A percentile compares a stretch with the other conserved stretches of the same genome.
phyloP scores from a whole-genome alignment of 2,888 invertebrate species.

The Melanophora roralis region DNA sequence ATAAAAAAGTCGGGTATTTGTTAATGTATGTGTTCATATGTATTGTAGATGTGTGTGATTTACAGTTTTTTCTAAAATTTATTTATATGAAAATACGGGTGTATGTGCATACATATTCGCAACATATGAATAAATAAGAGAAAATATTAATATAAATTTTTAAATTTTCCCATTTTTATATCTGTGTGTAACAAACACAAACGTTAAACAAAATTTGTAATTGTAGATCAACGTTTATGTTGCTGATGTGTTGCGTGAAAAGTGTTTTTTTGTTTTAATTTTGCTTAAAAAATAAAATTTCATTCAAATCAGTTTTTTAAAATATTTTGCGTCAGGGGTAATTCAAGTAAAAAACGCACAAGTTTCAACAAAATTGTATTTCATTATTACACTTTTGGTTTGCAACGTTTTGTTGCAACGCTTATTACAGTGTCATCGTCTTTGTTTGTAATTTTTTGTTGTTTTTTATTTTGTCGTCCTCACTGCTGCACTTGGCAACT shows the following conservation, averaged over 20 bases:
- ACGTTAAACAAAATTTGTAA: slow-evolving; percentile 22
- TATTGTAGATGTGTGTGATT: not conserved
- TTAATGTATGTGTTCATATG: not conserved
- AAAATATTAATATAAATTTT: not conserved
- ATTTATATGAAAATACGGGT: not conserved
- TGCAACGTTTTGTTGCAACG: not conserved
- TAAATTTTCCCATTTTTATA: no score
- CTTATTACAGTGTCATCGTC: not conserved
- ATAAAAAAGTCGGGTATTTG: not conserved
- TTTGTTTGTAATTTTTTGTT: not conserved
- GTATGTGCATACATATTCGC: not conserved
- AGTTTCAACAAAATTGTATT: no score
- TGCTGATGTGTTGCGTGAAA: not conserved
- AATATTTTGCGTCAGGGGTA: not conserved
- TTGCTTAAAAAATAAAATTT: slow-evolving; percentile 18
- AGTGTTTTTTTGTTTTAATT: not conserved
- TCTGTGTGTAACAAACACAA: not conserved
- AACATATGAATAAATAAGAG: not conserved
- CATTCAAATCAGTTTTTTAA: slow-evolving; percentile 1
- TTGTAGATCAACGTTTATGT: slow-evolving; percentile 27
- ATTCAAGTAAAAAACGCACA: slow-evolving; percentile 13
- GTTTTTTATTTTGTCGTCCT: slow-evolving; percentile 1
- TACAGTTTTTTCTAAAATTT: not conserved
- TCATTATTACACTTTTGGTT: not conserved
- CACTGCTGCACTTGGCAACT: slow-evolving; percentile 45